phyloP scores from a whole-genome alignment of 2,888 invertebrate genomes.

The Aethes cnicana region DNA sequence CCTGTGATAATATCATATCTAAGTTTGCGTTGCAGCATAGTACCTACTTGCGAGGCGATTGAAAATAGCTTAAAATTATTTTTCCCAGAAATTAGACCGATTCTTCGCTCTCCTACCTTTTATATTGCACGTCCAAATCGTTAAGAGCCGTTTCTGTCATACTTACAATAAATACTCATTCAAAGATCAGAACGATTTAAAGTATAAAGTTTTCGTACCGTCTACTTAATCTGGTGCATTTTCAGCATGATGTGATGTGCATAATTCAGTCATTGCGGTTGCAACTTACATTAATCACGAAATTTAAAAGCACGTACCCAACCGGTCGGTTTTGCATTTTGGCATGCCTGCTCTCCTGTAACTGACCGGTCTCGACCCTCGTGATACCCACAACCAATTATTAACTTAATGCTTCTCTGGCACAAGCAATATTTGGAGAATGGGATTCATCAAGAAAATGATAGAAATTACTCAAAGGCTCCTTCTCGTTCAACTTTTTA shows the following conservation, averaged over 20 bases:
- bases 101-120: too few species aligned
- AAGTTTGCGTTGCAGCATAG: too few species aligned
- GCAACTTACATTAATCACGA: conserved; percentile 56
- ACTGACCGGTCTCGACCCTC: conserved; percentile 47
- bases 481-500: conserved; percentile 41
- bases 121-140: too few species aligned
- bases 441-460: conserved; percentile 64
- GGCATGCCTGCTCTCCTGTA: conserved; percentile 60
- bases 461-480: conserved; percentile 59
- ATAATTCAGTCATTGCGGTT: conserved; percentile 38
- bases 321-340: conserved; percentile 67
- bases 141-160: too few species aligned
- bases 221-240: too few species aligned
- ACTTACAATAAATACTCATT: too few species aligned
- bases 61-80: too few species aligned
- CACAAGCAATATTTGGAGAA: conserved; percentile 64
- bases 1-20: not conserved
- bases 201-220: too few species aligned
- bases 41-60: too few species aligned
- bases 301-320: conserved; percentile 49
- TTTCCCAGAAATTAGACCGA: too few species aligned
- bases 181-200: too few species aligned
- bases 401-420: conserved; percentile 59
- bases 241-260: not conserved
- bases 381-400: conserved; percentile 59